Conservation (phyloP, 2,888 invertebrate species). For the Thereva unica region DNA sequence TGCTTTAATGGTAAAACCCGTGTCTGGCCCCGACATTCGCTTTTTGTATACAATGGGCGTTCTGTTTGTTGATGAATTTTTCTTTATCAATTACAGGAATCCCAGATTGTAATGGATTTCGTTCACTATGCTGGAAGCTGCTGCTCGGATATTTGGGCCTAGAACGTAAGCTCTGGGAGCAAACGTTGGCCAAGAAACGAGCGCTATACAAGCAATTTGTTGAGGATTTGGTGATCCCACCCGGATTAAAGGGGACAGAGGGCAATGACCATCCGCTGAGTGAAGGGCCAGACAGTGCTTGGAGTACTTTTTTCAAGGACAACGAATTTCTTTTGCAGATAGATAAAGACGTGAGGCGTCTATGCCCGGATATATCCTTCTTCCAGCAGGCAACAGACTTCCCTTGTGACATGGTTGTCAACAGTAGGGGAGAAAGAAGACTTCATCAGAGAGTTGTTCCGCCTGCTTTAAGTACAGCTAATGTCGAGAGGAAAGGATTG, state of each 20-base stretch:
- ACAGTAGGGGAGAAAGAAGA: constrained; percentile 79
- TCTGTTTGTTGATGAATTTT: constrained; percentile 40
- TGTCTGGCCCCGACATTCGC: constrained; percentile 25
- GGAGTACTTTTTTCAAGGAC: constrained; percentile 95
- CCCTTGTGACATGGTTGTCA: constrained; percentile 80
- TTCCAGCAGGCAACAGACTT: constrained; percentile 93
- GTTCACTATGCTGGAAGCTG: constrained; percentile 87
- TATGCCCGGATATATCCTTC: constrained; percentile 96
- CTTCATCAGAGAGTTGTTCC: constrained; percentile 88
- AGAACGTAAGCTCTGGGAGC: constrained; percentile 69
- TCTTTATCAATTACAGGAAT: constrained; percentile 65
- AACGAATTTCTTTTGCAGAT: constrained; percentile 97
- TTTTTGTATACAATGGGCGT: constrained; percentile 29
- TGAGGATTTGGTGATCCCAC: constrained; percentile 86
- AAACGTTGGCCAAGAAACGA: constrained; percentile 73
- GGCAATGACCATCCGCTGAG: constrained; percentile 85
- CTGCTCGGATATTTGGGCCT: constrained; percentile 82
- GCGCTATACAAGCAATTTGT: constrained; percentile 81
- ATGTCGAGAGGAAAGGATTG: constrained; percentile 83
- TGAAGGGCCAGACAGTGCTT: constrained; percentile 90
- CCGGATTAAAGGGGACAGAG: constrained; percentile 66
- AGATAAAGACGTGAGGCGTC: constrained; percentile 92
- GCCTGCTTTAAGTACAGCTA: constrained; percentile 82
- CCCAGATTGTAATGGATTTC: constrained; percentile 81
- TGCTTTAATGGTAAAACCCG: constrained; percentile 77